Evolutionary conservation across 1,140 invertebrate genomes (phyloP), one percentile per base, ranked within the genome.

Genomic region (Drosophila busckii): DNA sequence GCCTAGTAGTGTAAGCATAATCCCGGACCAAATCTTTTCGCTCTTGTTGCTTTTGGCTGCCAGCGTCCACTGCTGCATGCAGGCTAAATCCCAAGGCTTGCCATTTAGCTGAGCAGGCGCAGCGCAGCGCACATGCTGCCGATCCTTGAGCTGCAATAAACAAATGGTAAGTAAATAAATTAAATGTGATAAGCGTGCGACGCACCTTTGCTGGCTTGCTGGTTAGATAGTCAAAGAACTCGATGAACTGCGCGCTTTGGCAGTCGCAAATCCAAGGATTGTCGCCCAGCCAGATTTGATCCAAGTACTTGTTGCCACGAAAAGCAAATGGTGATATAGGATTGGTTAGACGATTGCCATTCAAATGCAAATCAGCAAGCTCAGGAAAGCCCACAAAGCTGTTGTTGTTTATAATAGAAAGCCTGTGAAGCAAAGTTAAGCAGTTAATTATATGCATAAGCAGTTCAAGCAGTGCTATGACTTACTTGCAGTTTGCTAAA

Each of bases 261-360:
- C 93, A 94, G 46, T 93, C 90, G 73, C 93, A 94, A 45, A 90
- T 86, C 93, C 93, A 94, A 49, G 92, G 92, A 87, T 94, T 94
- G 41, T 93, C 91, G 6, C 89, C 88, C 28, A 94, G 60, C 73
- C 89, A 87, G 5, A 93, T 71, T 41, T 84, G 86, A 40, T 88
- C 83, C n/a, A 93, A 66, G 46, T 91, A 89, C 34, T 76, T 71
- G 75, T 93, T 92, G n/a, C 88, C 87, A 0, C 87, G 84, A 69
- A 93, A 93, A 61, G 90, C 90, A n/a, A 82, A 83, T 3, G 85
- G 82, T n/a, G 87, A 86, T 73, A 91, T 89, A 22, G 91, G 89
- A 38, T 89, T 90, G 0, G 90, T 92, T 58, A 94, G 88, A 25
- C 91, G 88, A 70, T 94, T 93, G 37, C 91, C 92, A 82, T 89